phyloP scores from a whole-genome alignment of 2,888 invertebrate species.

The Rapana venosa region DNA sequence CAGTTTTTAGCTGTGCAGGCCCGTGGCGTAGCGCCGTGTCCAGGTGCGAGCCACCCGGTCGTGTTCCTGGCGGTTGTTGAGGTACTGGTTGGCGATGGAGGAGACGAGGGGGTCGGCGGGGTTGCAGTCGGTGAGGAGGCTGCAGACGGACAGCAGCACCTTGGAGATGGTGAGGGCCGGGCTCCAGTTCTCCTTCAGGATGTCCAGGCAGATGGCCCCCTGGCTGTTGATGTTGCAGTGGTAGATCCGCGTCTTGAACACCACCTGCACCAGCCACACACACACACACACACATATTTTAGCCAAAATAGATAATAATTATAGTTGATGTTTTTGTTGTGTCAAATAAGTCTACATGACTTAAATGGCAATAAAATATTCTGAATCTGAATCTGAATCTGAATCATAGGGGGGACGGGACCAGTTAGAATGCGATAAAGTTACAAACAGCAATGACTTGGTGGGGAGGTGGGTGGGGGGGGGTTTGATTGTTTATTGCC shows the following conservation, averaged over 20 bases:
- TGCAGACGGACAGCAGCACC: constrained; percentile 97
- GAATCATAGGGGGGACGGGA: no score
- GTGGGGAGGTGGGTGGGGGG: no score
- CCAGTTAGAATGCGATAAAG: no score
- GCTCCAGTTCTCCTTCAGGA: constrained; percentile 99
- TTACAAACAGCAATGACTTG: no score
- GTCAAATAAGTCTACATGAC: no score
- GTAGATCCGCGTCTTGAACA: constrained; percentile 97
- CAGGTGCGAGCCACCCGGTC: constrained; percentile 98
- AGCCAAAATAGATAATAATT: no score
- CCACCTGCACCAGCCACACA: constrained; percentile 75
- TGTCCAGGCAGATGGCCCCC: constrained; percentile 98
- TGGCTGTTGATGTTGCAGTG: constrained; percentile 99
- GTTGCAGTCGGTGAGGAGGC: constrained; percentile 98
- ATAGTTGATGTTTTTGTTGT: no score
- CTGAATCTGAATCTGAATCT: no score
- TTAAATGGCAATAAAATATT: no score
- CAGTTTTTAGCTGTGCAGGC: constrained; percentile 46
- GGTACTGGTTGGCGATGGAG: constrained; percentile 98
- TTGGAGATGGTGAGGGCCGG: constrained; percentile 99
- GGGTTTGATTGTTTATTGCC: no score
- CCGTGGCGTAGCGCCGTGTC: constrained; percentile 97
- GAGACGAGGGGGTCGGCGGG: constrained; percentile 99
- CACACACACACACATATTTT: no score
- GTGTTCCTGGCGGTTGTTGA: constrained; percentile 97